Base-by-base conservation (phyloP, 2,113 vertebrate genomes). In the Origma solitaria region DNA sequence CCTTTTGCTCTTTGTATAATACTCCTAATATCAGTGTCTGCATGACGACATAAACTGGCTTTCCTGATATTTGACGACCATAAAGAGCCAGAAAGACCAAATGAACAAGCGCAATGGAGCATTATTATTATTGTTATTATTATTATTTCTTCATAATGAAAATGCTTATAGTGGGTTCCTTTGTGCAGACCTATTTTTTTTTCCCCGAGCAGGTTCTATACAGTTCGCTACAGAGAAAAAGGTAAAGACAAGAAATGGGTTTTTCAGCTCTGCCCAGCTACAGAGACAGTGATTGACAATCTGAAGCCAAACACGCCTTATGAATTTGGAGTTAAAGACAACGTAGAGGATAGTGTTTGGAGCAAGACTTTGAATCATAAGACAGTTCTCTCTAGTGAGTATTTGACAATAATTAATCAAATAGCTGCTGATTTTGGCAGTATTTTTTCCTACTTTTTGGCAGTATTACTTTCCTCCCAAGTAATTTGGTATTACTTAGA, bases 241-340 rank as follows among this genome's bases (percentile, higher is more conserved):
- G 98, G 97, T 96, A 99, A 98, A 94, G 98, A 98, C 92, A 98
- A 98, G 96, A 99, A 98, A 91, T 99, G 99, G 99, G 98, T 98
- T 96, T 99, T 99, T 94, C 99, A 99, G 72, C 98, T 98, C 73
- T 99, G 99, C 95, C 99, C 99, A 42, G 98, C 98, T 38, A 99
- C 98, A 31, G 98, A 99, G 96, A 99, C 98, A 1, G 98, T 99
- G 83, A 98, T 99, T 53, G 99, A 99, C 68, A 98, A 99, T 78
- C 97, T 99, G 69, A 99, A 98, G 93, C 99, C 99, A 50, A 98
- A 99, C 47, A 98, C 98, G 0, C 89, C 98, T 56, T 99, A 99
- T 94, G 99, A 99, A 96, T 99, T 99, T 92, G 98, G 98, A 71
- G 99, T 99, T 73, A 99, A 99, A 97, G 98, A 99, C 88, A 99